Percentiles rank a stretch among this genome's conserved stretches.
Evolutionary conservation across 2,888 invertebrate genomes (phyloP).

Genomic region (Andrena camellia): DNA sequence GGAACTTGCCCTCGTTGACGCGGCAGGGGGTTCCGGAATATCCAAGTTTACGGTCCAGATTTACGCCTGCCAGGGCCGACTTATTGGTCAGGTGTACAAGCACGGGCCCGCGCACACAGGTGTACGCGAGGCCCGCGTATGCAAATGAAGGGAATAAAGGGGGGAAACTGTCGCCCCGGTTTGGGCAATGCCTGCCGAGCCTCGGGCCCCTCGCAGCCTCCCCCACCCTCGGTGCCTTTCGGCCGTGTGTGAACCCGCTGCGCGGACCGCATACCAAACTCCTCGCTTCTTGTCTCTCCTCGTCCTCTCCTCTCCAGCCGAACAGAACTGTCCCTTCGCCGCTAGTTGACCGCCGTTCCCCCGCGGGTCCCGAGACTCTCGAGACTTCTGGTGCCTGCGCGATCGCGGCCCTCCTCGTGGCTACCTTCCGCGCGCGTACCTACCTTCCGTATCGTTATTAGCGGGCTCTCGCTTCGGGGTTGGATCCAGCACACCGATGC

Average conservation of each 20-base stretch:
- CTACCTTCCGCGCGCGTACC: background rate
- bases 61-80: conserved; percentile 49
- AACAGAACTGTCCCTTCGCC: conserved; percentile 45
- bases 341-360: background rate
- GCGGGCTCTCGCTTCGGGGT: too few relatives aligned
- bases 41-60: conserved; percentile 52
- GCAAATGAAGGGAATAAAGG: conserved; percentile 72
- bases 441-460: too few relatives aligned
- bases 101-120: conserved; percentile 66
- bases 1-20: conserved; percentile 50
- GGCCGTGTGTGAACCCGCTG: conserved; percentile 82
- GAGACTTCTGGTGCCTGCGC: background rate
- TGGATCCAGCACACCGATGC: too few relatives aligned
- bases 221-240: conserved; percentile 16
- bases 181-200: conserved; percentile 70
- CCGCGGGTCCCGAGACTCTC: background rate
- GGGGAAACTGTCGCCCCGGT: conserved; percentile 75
- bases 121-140: conserved; percentile 75
- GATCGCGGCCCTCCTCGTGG: background rate
- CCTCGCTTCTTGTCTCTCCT: conserved; percentile 18
- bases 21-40: conserved; percentile 42
- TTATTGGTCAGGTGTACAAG: conserved; percentile 60
- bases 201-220: conserved; percentile 34
- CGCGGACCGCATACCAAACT: conserved; percentile 83
- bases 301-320: conserved; percentile 44